These are phyloP conservation scores for Alethe diademata DNA, from an alignment of 2,113 vertebrate genomes.

Conservation along the genomic window DNA sequence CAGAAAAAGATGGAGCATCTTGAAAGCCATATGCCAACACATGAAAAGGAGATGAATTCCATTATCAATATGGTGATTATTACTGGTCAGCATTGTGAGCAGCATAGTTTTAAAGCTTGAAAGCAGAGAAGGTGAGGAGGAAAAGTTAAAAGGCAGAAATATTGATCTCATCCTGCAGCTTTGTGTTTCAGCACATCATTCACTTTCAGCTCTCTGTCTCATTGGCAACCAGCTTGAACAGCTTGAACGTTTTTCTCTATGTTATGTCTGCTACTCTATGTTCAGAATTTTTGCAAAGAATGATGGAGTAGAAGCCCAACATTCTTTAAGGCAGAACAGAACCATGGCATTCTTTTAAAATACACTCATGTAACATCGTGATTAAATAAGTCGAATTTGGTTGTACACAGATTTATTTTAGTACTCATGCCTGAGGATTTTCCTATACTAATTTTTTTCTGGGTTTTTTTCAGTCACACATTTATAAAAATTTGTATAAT, in stretches of 20 bases:
- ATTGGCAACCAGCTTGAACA: not conserved
- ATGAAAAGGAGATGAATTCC: slow-evolving; percentile 2
- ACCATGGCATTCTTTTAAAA: not conserved
- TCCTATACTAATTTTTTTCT: not conserved
- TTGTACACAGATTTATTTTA: not conserved
- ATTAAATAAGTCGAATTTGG: not conserved
- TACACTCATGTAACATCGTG: not conserved
- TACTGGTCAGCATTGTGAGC: not conserved
- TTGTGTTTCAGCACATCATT: slow-evolving; percentile 23
- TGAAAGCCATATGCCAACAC: slow-evolving; percentile 26
- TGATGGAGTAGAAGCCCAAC: not conserved
- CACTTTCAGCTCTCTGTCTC: not conserved
- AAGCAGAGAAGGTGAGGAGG: not conserved
- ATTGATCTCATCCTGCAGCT: slow-evolving; percentile 20
- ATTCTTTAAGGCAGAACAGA: not conserved
- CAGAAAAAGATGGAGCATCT: slow-evolving; percentile 8
- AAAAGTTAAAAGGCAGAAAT: slow-evolving; percentile 42
- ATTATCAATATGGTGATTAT: slow-evolving; percentile 19
- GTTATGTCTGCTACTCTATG: not conserved
- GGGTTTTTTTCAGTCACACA: not conserved
- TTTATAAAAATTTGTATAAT: not conserved
- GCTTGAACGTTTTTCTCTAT: not conserved
- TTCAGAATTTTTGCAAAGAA: not conserved
- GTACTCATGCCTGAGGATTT: not conserved
- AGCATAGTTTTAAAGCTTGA: not conserved